Conservation (phyloP, 2,888 invertebrate species). For the Adelphocoris suturalis region DNA sequence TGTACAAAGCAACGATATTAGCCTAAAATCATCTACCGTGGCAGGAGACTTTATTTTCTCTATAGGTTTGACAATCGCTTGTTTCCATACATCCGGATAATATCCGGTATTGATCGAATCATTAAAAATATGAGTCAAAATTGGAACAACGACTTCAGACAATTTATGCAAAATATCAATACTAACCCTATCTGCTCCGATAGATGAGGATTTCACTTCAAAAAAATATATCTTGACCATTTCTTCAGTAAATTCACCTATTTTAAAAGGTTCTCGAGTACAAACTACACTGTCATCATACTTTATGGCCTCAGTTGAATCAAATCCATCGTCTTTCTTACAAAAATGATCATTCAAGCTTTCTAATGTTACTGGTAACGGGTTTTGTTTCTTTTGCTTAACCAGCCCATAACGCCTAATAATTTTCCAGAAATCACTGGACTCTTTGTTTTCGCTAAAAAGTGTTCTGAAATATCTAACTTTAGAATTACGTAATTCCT, state of each 20-base stretch:
- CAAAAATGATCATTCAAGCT: slow-evolving; percentile 35
- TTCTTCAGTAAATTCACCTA: neutral
- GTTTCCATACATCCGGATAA: slow-evolving; percentile 21
- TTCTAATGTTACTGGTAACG: neutral
- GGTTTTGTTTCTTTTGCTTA: neutral
- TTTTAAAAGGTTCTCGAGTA: neutral
- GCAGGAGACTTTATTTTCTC: too few species aligned
- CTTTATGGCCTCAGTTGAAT: too few species aligned
- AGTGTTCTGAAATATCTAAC: neutral
- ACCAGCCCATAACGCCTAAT: neutral
- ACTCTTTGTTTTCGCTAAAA: neutral
- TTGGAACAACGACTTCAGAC: too few species aligned
- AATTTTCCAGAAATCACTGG: slow-evolving; percentile 27
- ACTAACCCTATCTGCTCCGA: neutral
- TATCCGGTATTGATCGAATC: neutral
- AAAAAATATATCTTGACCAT: neutral
- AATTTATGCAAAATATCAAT: too few species aligned
- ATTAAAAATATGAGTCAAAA: neutral
- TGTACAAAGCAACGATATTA: neutral
- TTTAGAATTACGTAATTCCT: slow-evolving; percentile 18
- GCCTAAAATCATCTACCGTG: neutral
- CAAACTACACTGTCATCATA: too few species aligned
- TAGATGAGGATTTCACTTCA: neutral
- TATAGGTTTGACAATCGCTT: slow-evolving; percentile 12
- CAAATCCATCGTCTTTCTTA: neutral